These are phyloP conservation scores for Batillaria attramentaria DNA, from an alignment of 1,140 invertebrate species.

Conservation along the genomic window DNA sequence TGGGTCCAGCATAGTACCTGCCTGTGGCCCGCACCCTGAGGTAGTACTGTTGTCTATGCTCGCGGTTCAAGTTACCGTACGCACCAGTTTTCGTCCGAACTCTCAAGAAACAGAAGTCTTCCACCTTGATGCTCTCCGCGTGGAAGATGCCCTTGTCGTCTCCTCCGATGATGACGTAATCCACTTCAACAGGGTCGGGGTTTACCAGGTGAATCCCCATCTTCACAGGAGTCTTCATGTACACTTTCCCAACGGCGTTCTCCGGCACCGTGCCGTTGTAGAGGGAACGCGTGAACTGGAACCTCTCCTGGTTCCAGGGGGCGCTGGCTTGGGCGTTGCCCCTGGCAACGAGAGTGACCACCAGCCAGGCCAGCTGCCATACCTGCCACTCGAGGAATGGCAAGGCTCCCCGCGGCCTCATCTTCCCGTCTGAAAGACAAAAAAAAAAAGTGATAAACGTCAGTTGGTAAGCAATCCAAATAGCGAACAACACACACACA, in stretches of 20 bases:
- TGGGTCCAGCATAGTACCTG: constrained; percentile 69
- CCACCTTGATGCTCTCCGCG: constrained; percentile 87
- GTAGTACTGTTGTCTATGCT: constrained; percentile 87
- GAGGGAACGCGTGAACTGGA: constrained; percentile 78
- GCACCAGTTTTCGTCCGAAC: constrained; percentile 89
- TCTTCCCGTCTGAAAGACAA: constrained; percentile 21
- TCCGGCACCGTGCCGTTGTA: constrained; percentile 95
- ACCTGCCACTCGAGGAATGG: constrained; percentile 25
- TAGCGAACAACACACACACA: not conserved
- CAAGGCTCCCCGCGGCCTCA: constrained; percentile 32
- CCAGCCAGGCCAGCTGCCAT: constrained; percentile 27
- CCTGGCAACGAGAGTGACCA: constrained; percentile 2
- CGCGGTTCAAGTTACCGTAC: constrained; percentile 89
- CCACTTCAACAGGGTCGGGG: constrained; percentile 75
- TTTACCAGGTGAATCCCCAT: constrained; percentile 78
- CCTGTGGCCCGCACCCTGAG: constrained; percentile 85
- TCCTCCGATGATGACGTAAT: constrained; percentile 82
- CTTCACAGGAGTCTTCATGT: constrained; percentile 77
- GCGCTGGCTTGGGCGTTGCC: not conserved
- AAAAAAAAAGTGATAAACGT: not conserved
- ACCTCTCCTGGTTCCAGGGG: constrained; percentile 28
- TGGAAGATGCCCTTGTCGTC: constrained; percentile 94
- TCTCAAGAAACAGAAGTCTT: constrained; percentile 93
- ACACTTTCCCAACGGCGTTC: constrained; percentile 90
- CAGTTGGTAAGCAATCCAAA: not conserved